phyloP scores from a whole-genome alignment of 2,113 vertebrate species.

The Myocastor coypus region DNA sequence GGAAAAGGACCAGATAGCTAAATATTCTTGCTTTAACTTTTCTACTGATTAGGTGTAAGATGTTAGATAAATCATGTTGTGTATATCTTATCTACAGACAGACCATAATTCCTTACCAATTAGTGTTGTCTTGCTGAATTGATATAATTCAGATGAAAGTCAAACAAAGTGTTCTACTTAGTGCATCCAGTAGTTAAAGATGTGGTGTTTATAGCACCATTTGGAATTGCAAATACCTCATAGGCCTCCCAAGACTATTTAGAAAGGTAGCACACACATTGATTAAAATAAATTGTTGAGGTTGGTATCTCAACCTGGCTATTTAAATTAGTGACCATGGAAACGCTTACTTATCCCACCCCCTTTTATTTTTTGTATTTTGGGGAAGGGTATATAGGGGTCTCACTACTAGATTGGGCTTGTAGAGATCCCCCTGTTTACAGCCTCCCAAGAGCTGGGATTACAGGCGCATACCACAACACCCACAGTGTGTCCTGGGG shows the following conservation, averaged over 20 bases:
- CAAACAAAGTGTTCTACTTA: neutral
- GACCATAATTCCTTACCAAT: neutral
- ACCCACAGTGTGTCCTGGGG: too few species aligned
- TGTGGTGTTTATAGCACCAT: neutral
- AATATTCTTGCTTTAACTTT: conserved; percentile 28
- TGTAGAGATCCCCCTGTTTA: too few species aligned
- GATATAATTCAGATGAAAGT: neutral
- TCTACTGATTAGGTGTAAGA: neutral
- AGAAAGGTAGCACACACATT: neutral
- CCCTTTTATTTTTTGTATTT: neutral
- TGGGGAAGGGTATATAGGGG: too few species aligned
- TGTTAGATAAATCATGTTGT: neutral
- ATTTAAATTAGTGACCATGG: neutral
- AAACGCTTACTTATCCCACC: neutral
- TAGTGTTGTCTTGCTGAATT: neutral
- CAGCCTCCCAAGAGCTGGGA: too few species aligned
- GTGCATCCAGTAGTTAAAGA: neutral
- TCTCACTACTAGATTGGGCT: too few species aligned
- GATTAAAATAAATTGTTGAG: neutral
- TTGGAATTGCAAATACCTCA: neutral
- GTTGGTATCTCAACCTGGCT: neutral
- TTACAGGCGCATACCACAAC: too few species aligned
- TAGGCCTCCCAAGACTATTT: neutral
- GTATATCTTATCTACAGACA: neutral
- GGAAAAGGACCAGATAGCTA: neutral